A percentile compares a stretch with the other conserved stretches of the same genome.
Conservation (phyloP, 2,113 vertebrate genomes). For the Oncorhynchus clarkii region DNA sequence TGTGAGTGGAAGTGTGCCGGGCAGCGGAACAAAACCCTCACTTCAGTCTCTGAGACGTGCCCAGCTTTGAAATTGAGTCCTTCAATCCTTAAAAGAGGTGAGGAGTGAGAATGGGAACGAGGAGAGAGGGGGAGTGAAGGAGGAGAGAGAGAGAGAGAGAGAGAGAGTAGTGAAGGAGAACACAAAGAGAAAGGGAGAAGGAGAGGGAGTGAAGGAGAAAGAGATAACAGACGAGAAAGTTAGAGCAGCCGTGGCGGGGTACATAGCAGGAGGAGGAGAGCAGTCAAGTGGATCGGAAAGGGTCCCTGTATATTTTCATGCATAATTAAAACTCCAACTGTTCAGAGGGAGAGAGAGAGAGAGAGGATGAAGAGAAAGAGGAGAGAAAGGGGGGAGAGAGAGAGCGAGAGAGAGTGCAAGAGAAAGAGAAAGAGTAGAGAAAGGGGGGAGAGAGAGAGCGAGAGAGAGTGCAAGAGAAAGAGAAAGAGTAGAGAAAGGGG, state of each 20-base stretch:
- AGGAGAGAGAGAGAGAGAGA: no score
- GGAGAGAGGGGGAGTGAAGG: not conserved
- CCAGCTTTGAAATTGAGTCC: constrained; percentile 70
- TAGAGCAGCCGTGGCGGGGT: not conserved
- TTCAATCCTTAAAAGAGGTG: constrained; percentile 58
- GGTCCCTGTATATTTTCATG: constrained; percentile 65
- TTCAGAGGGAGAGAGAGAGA: constrained; percentile 40
- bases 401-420: constrained; percentile 7
- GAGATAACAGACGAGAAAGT: not conserved
- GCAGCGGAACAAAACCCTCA: constrained; percentile 72
- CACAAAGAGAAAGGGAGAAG: no score
- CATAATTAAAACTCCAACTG: constrained; percentile 71
- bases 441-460: constrained; percentile 5
- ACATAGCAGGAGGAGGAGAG: constrained; percentile 39
- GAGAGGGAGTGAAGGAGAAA: not conserved
- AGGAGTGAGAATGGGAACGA: constrained; percentile 14
- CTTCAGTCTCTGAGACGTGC: constrained; percentile 73
- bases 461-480: not conserved
- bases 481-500: constrained; percentile 11
- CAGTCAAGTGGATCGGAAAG: constrained; percentile 56
- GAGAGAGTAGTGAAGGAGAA: no score
- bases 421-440: not conserved
- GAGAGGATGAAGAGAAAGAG: not conserved
- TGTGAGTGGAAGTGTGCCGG: constrained; percentile 72
- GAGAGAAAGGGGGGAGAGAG: constrained; percentile 3